A percentile compares a stretch with the other conserved stretches of the same genome.
Conservation (phyloP, 2,797 vertebrate genomes). For the Lepilemur septentrionalis region DNA sequence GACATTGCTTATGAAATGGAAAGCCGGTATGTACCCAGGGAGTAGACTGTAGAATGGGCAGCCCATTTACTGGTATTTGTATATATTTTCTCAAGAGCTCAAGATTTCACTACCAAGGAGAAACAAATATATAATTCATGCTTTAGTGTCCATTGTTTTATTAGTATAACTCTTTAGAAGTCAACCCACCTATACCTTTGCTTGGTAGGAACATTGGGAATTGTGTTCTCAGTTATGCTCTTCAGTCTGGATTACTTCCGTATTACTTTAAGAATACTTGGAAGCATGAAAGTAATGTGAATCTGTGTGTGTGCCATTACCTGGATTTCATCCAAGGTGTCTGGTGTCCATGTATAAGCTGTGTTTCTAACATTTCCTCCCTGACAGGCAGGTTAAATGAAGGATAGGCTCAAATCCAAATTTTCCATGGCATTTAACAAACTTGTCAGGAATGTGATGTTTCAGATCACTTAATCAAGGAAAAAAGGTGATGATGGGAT, state of each 20-base stretch:
- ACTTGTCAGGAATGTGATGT: background rate
- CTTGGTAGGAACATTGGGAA: background rate
- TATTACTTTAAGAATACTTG: background rate
- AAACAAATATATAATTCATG: background rate
- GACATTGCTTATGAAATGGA: constrained; percentile 91
- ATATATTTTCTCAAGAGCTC: background rate
- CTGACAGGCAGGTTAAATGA: background rate
- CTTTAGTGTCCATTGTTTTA: background rate
- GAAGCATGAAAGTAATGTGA: background rate
- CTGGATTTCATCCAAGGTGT: background rate
- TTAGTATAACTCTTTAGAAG: background rate
- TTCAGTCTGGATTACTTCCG: background rate
- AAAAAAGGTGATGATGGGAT: background rate
- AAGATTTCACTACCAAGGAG: background rate
- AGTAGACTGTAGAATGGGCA: background rate
- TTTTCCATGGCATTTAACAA: background rate
- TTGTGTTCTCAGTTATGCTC: background rate
- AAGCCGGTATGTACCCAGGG: constrained; percentile 84
- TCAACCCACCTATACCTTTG: background rate
- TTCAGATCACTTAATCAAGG: constrained; percentile 15
- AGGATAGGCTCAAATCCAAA: background rate
- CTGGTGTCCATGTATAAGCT: background rate
- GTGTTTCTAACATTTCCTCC: background rate
- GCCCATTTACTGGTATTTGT: background rate
- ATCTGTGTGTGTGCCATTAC: background rate